Base-by-base conservation (phyloP, 2,113 vertebrate genomes). In the Rhynchomys soricoides region DNA sequence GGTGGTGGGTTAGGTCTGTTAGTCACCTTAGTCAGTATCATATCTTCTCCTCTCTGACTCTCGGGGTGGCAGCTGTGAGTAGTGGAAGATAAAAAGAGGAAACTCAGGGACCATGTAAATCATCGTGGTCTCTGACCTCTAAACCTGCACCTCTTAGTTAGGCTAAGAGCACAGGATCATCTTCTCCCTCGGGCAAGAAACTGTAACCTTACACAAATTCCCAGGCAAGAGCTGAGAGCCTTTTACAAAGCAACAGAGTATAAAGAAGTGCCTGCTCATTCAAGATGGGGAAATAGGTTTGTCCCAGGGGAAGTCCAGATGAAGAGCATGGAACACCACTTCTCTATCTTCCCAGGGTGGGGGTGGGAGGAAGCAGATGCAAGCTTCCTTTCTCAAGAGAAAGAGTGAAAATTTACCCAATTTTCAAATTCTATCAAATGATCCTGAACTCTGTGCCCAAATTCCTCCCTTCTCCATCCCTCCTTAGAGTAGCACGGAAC, bases 241-340 rank as follows among this genome's bases (percentile, higher is more conserved):
- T 57, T 87, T 82, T n/a, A 55, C 77, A 64, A 34, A 85, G 81
- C 86, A 94, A 70, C 70, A 19, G 74, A 71, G 57, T 68, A 21
- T 70, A n/a, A 74, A 90, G 79, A 90, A 92, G 7, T 43, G 81
- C 75, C 52, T n/a, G 43, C 86, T 93, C 50, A 52, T 59, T 91
- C 55, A 40, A 62, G 81, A 93, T 73, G 74, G 62, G 62, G 93
- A 96, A 95, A 89, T 50, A 34, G 93, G 90, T 87, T 92, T 96
- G 88, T 64, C 62, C 94, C 74, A 40, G 40, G 95, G 89, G 75
- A 96, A 96, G 64, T 73, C 89, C 91, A 79, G 48, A 64, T 15
- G 26, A 85, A 57, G 22, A 79, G 29, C 37, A 37, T 48, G 81
- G 70, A 92, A 75, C 62, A 48, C 29, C 19, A 21, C 43, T 93